These are phyloP conservation scores for Schizothorax lantsangensis DNA, from an alignment of 2,797 vertebrate genomes.

Conservation along the genomic window DNA sequence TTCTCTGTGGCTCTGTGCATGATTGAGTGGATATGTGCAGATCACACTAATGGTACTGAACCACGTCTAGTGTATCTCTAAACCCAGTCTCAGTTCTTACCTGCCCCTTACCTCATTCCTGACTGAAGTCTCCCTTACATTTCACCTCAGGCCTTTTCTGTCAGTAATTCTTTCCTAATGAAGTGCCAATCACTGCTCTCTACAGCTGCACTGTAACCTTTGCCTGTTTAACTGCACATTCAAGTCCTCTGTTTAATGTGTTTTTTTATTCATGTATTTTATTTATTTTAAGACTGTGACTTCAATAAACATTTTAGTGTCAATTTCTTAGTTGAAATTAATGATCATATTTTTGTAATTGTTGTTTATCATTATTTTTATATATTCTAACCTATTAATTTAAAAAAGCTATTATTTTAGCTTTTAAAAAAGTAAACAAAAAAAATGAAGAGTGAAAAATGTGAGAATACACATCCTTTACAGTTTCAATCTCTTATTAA, in stretches of 20 bases:
- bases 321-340: background rate
- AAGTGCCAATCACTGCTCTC: constrained; percentile 13
- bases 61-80: background rate
- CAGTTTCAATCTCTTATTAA: too few relatives aligned
- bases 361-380: background rate
- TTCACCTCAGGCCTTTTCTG: constrained; percentile 34
- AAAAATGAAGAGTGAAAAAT: too few relatives aligned
- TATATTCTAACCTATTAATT: background rate
- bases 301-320: background rate
- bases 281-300: too few relatives aligned
- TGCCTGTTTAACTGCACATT: background rate
- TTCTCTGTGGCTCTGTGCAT: constrained; percentile 7
- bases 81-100: background rate
- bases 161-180: constrained; percentile 25
- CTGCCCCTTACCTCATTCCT: background rate
- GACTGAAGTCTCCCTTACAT: background rate
- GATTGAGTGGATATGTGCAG: background rate
- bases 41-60: constrained; percentile 1
- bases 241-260: background rate
- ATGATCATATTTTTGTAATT: background rate
- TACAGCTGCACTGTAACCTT: constrained; percentile 4
- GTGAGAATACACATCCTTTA: too few relatives aligned
- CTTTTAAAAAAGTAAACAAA: too few relatives aligned
- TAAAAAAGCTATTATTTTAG: too few relatives aligned
- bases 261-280: background rate